Evolutionary conservation across 2,888 invertebrate species (phyloP).

Genomic region (Mythimna impura): DNA sequence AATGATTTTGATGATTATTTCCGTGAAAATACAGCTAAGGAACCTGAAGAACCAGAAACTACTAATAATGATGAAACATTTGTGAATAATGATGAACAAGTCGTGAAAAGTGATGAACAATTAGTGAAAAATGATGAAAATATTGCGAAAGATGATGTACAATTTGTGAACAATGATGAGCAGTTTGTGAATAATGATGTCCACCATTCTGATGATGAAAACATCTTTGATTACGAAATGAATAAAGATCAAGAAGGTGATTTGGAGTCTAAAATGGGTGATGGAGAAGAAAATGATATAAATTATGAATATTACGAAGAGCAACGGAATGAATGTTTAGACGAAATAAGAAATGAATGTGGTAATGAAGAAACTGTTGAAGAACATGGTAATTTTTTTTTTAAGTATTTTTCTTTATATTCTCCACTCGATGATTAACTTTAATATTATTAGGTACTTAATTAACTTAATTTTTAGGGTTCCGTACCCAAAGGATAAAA

Average conservation of each 20-base stretch:
- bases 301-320: constrained; percentile 45
- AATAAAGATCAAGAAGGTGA: constrained; percentile 4
- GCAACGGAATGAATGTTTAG: constrained; percentile 24
- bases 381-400: constrained; percentile 29
- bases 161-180: not conserved
- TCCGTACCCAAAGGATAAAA: too few species aligned
- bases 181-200: not conserved
- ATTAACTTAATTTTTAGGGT: too few species aligned
- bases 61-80: constrained; percentile 6
- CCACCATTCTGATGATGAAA: constrained; percentile 8
- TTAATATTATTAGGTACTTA: too few species aligned
- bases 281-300: constrained; percentile 6
- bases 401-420: too few species aligned
- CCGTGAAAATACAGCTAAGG: not conserved
- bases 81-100: not conserved
- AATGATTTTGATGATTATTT: constrained; percentile 51
- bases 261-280: not conserved
- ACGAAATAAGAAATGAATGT: constrained; percentile 46
- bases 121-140: not conserved
- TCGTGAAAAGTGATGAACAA: not conserved
- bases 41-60: constrained; percentile 7
- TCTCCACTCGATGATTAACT: too few species aligned
- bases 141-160: not conserved
- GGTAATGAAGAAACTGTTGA: constrained; percentile 26
- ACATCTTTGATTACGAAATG: constrained; percentile 11